Evolutionary conservation across 2,113 vertebrate species (phyloP).

Genomic region (Psilopsiagon aurifrons): DNA sequence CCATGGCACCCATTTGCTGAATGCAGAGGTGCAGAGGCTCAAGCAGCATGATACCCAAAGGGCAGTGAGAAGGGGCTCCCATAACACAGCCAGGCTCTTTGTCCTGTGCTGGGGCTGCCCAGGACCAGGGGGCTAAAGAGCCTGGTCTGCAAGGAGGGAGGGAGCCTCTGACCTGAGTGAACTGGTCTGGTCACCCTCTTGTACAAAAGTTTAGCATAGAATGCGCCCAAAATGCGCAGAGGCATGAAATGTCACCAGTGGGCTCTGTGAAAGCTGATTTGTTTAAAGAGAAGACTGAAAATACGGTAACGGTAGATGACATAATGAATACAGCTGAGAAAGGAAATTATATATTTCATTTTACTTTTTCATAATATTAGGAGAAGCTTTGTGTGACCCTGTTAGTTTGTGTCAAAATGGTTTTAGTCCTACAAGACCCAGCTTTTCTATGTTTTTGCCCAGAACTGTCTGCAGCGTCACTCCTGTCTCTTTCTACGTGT

Average conservation of each 20-base stretch:
- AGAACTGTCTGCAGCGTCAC: background rate
- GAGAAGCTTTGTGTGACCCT: background rate
- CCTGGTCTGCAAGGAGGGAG: background rate
- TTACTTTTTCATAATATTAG: background rate
- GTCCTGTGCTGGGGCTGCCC: background rate
- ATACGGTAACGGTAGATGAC: background rate
- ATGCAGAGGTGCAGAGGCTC: background rate
- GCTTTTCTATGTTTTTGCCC: background rate
- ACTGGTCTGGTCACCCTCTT: background rate
- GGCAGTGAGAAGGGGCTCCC: background rate
- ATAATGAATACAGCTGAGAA: background rate
- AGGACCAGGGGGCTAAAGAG: background rate
- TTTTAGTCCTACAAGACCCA: background rate
- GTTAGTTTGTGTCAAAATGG: background rate
- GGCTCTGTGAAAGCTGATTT: background rate
- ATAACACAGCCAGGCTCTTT: accelerated
- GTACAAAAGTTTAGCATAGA: background rate
- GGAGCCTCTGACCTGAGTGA: background rate
- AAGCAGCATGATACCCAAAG: background rate
- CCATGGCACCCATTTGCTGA: accelerated
- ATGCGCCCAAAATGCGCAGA: background rate
- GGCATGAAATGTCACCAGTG: background rate
- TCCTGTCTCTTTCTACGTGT: background rate
- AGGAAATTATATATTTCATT: background rate
- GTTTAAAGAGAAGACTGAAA: background rate